These are phyloP conservation scores for Camelus dromedarius DNA, from an alignment of 2,113 vertebrate genomes.

Conservation along the genomic window DNA sequence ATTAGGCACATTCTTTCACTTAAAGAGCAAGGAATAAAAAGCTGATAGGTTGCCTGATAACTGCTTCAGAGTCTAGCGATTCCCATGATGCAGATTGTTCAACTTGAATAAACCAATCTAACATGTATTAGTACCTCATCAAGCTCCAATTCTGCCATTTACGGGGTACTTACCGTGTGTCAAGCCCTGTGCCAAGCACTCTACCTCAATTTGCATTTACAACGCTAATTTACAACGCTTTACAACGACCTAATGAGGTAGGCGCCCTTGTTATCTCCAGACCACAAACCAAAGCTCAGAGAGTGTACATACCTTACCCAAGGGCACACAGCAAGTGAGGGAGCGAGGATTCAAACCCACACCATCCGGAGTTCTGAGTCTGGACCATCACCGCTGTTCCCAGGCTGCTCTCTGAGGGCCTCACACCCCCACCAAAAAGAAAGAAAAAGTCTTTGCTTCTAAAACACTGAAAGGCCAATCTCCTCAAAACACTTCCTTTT, in stretches of 20 bases:
- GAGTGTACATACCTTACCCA: not conserved
- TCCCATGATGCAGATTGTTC: not conserved
- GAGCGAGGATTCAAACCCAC: not conserved
- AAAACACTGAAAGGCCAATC: not conserved
- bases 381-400: not conserved
- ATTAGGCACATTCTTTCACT: not conserved
- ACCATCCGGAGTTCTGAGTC: not conserved
- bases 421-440: not conserved
- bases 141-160: not conserved
- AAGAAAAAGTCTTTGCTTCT: not conserved
- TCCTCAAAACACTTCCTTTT: not conserved
- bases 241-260: not conserved
- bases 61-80: not conserved
- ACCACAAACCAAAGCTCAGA: not conserved
- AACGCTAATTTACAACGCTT: not conserved
- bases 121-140: not conserved
- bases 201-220: not conserved
- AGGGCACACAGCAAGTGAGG: no score
- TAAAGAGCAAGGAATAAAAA: not conserved
- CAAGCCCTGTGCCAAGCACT: not conserved
- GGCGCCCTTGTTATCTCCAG: not conserved
- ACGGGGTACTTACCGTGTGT: not conserved
- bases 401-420: not conserved
- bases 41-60: not conserved
- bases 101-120: not conserved